Evolutionary conservation across 2,113 vertebrate genomes (phyloP).

Genomic region (Microtus ochrogaster): DNA sequence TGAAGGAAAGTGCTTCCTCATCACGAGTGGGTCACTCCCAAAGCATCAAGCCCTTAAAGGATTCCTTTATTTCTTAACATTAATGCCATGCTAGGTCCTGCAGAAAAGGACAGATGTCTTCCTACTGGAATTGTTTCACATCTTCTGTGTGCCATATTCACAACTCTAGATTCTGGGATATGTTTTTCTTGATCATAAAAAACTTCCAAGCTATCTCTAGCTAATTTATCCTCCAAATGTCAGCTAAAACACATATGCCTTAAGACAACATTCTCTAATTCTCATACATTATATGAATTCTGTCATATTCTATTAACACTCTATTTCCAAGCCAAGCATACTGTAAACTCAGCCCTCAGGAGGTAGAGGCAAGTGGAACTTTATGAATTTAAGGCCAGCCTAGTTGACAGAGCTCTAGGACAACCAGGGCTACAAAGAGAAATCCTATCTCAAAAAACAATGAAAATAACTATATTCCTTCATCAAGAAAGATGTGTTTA

Average conservation of each 20-base stretch:
- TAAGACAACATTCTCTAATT: conserved; percentile 11
- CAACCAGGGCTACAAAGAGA: background rate
- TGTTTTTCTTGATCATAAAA: background rate
- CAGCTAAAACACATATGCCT: background rate
- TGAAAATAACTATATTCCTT: background rate
- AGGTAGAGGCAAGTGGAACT: background rate
- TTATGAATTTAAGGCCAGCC: background rate
- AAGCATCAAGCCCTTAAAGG: conserved; percentile 26
- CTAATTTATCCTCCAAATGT: conserved; percentile 12
- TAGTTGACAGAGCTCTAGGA: background rate
- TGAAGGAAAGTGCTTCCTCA: conserved; percentile 9
- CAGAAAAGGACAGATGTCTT: background rate
- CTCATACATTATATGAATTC: background rate
- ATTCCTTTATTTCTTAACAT: conserved; percentile 12
- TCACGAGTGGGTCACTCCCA: background rate
- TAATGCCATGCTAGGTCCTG: background rate
- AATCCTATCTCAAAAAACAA: background rate
- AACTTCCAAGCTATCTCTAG: conserved; percentile 23
- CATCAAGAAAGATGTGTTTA: background rate
- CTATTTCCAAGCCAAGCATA: background rate
- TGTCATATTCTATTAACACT: conserved; percentile 17
- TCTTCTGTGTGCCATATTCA: background rate
- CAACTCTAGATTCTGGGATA: background rate
- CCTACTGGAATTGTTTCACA: background rate
- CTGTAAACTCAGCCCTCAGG: background rate